A percentile compares a stretch with the other conserved stretches of the same genome.
phyloP scores from a whole-genome alignment of 1,140 invertebrate species.

The Halesus radiatus region DNA sequence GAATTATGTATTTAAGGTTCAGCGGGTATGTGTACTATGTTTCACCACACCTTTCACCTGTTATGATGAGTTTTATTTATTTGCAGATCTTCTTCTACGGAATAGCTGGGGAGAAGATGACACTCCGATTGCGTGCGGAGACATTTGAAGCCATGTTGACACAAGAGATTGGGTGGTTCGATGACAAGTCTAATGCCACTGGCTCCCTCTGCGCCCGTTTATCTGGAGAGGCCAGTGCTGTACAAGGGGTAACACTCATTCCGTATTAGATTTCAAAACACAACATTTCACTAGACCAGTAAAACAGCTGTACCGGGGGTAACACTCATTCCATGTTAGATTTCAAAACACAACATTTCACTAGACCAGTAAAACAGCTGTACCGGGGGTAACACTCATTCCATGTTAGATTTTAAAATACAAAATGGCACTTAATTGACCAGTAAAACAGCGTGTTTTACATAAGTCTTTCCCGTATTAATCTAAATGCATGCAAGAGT shows the following conservation, averaged over 20 bases:
- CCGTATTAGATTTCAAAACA: too few species aligned
- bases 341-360: too few species aligned
- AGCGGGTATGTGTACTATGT: too few species aligned
- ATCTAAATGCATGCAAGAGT: too few species aligned
- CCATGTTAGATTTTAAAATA: too few species aligned
- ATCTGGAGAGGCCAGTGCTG: constrained; percentile 80
- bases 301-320: constrained; percentile 85
- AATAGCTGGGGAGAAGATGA: constrained; percentile 80
- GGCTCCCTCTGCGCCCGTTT: constrained; percentile 79
- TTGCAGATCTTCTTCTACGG: constrained; percentile 71
- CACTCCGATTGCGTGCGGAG: constrained; percentile 74
- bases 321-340: constrained; percentile 50
- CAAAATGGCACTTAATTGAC: too few species aligned
- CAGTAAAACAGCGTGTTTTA: too few species aligned
- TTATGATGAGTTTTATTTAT: not conserved
- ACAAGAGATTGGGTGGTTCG: constrained; percentile 84
- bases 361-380: constrained; percentile 81
- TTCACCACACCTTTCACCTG: not conserved
- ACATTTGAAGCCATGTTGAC: constrained; percentile 78
- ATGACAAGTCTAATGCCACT: constrained; percentile 77
- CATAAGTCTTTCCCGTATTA: too few species aligned
- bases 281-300: too few species aligned
- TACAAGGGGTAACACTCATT: constrained; percentile 77
- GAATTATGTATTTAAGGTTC: too few species aligned
- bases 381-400: constrained; percentile 77